These are phyloP conservation scores for Dysmachus trigonus DNA, from an alignment of 2,888 invertebrate genomes.

Conservation along the genomic window DNA sequence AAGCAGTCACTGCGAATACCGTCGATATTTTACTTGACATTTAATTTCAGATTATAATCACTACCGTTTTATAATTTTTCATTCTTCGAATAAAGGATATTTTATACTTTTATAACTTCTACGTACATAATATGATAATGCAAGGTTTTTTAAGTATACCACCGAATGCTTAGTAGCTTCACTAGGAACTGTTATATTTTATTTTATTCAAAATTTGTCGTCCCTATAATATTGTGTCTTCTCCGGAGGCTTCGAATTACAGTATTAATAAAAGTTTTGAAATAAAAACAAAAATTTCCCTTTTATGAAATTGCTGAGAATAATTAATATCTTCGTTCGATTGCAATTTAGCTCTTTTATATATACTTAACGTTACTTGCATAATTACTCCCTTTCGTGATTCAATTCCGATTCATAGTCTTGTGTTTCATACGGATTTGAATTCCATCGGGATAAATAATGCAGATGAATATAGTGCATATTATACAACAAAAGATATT, in stretches of 20 bases:
- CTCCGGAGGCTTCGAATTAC: background rate
- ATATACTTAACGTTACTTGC: too few relatives aligned
- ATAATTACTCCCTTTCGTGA: too few relatives aligned
- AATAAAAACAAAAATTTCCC: background rate
- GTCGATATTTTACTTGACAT: background rate
- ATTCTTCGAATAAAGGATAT: background rate
- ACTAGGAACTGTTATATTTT: background rate
- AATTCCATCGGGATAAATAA: too few relatives aligned
- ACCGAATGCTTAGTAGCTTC: background rate
- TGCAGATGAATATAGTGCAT: too few relatives aligned
- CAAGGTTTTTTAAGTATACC: background rate
- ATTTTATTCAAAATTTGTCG: background rate
- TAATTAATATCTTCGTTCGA: too few relatives aligned
- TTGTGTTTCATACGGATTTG: too few relatives aligned
- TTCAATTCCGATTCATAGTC: too few relatives aligned
- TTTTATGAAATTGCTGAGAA: too few relatives aligned
- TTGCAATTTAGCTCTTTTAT: too few relatives aligned
- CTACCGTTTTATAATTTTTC: background rate
- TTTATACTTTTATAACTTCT: background rate
- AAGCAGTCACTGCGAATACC: background rate
- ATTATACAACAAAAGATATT: too few relatives aligned
- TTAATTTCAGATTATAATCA: background rate
- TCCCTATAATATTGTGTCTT: background rate
- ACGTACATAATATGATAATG: background rate
- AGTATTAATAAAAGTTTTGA: background rate